These are phyloP conservation scores for Drosophila aldrichi DNA, from an alignment of 2,888 invertebrate genomes.

Conservation along the genomic window DNA sequence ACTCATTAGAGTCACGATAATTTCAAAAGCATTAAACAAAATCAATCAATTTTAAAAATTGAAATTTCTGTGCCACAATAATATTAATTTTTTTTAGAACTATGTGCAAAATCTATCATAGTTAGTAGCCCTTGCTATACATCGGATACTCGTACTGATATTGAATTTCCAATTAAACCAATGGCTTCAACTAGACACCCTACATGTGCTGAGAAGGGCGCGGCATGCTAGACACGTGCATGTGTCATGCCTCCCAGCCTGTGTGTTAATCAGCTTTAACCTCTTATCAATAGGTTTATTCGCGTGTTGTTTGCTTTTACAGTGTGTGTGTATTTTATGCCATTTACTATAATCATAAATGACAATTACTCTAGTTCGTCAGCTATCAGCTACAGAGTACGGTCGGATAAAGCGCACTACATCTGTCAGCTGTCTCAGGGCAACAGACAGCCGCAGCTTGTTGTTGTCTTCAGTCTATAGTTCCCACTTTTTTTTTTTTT, in stretches of 20 bases:
- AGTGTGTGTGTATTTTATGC: slow-evolving; percentile 37
- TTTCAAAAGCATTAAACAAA: neutral
- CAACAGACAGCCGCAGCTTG: neutral
- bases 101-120: too few relatives aligned
- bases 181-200: slow-evolving; percentile 13
- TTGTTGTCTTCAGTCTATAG: neutral
- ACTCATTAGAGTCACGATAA: neutral
- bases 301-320: slow-evolving; percentile 16
- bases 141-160: slow-evolving; percentile 8
- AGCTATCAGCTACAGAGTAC: slow-evolving; percentile 47
- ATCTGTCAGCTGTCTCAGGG: slow-evolving; percentile 1
- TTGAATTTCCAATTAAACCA: slow-evolving; percentile 41
- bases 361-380: slow-evolving; percentile 18
- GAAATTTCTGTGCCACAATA: too few relatives aligned
- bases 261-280: slow-evolving; percentile 27
- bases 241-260: neutral
- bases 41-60: neutral
- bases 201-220: neutral
- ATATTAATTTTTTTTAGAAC: neutral
- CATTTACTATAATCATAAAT: slow-evolving; percentile 43
- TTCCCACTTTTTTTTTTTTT: neutral
- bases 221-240: neutral
- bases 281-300: slow-evolving; percentile 57
- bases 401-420: slow-evolving; percentile 25
- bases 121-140: neutral